A percentile compares a stretch with the other conserved stretches of the same genome.
phyloP scores from a whole-genome alignment of 2,888 invertebrate genomes.

The Caprella mutica region DNA sequence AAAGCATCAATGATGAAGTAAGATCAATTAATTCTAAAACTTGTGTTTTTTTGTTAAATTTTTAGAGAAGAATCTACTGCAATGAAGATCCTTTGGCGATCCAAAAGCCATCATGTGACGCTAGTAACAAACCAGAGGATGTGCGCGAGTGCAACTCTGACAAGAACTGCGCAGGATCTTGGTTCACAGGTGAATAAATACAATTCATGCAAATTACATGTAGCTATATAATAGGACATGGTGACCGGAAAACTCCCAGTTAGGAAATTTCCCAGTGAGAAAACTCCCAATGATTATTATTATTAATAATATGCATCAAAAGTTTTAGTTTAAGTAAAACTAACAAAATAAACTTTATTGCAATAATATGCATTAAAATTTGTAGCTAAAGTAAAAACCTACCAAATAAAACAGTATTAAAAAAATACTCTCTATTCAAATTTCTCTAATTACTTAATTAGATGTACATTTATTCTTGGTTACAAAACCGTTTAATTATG shows the following conservation, averaged over 20 bases:
- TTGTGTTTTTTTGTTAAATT: too few relatives aligned
- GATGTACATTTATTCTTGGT: too few relatives aligned
- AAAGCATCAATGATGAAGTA: too few relatives aligned
- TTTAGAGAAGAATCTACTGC: conserved; percentile 53
- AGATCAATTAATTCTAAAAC: too few relatives aligned
- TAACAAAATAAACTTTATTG: not conserved
- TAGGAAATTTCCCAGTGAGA: not conserved
- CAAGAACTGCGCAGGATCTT: conserved; percentile 54
- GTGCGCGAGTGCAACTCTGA: conserved; percentile 57
- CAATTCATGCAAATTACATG: not conserved
- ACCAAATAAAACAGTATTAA: too few relatives aligned
- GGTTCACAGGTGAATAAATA: conserved; percentile 51
- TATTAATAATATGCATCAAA: not conserved
- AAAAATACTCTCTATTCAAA: too few relatives aligned
- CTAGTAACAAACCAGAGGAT: conserved; percentile 50
- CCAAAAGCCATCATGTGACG: conserved; percentile 42
- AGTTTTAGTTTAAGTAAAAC: not conserved
- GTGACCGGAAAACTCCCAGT: not conserved
- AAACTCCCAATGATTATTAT: not conserved
- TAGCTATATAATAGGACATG: not conserved
- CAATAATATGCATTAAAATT: not conserved
- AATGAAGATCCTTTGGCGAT: conserved; percentile 36
- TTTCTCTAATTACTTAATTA: too few relatives aligned
- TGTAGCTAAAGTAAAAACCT: not conserved
- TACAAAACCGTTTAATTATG: too few relatives aligned